Base-by-base conservation (phyloP, 1,140 invertebrate species). In the Sesamia nonagrioides region DNA sequence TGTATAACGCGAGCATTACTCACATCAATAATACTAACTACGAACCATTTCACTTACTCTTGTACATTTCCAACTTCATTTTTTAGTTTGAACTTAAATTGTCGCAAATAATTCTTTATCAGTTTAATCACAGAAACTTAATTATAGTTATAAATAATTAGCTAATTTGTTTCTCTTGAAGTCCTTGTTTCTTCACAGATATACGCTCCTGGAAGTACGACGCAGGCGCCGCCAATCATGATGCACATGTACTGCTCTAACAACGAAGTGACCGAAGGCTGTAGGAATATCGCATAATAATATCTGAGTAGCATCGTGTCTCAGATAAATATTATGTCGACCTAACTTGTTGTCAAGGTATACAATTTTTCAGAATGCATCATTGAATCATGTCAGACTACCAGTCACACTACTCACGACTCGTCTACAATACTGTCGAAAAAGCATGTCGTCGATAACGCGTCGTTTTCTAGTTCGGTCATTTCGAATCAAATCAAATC, bases 71-170 rank as follows among this genome's bases (percentile, higher is more conserved):
- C 18, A 27, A 27, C 18, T 8, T 7, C 5, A 6, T n/a, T 2
- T 27, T 0, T 11, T 7, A 21, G 15, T 8, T 17, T 8, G 61
- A 66, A 9, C 61, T 40, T n/a, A 37, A 35, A 17, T 8, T 17
- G 7, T 17, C 15, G n/a, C 60, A 18, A 18, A 17, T 40, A 4
- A n/a, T 17, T 18, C 27, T 18, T 40, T 8, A 63, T 9, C n/a
- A 63, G 15, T 63, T 63, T 5, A 66, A 66, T 66, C 61, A 66
- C 61, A 66, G 37, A 66, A 66, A 66, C 17, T 42, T 11, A 66
- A 66, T n/a, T 42, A 18, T 37, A 61, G 21, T 27, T 5, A 5
- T 13, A 66, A 17, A 18, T 11, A 9, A 63, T 45, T 11, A 45
- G 61, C 61, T 66, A 27, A 27, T 27, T 42, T 42, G 17, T 45